Conservation (phyloP, 2,797 vertebrate species). For the Coccyzus lansbergi region DNA sequence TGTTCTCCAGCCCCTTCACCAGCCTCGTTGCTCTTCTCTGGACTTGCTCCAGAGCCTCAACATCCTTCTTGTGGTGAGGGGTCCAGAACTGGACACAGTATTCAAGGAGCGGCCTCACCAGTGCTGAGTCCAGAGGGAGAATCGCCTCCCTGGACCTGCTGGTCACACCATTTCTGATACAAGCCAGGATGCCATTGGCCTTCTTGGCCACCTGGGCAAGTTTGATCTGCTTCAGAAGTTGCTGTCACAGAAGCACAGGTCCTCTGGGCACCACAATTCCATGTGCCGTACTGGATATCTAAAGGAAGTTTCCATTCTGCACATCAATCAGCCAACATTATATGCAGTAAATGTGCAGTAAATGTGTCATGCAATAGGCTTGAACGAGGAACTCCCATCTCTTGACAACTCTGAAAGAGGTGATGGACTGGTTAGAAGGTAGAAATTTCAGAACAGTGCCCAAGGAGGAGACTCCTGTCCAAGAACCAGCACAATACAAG, state of each 20-base stretch:
- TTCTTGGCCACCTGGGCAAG: too few species aligned
- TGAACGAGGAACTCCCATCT: not conserved
- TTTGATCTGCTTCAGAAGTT: not conserved
- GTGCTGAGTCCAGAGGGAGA: too few species aligned
- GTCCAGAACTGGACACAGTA: too few species aligned
- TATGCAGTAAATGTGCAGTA: not conserved
- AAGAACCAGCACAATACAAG: not conserved
- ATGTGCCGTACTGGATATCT: not conserved
- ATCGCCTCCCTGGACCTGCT: too few species aligned
- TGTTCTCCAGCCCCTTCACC: too few species aligned
- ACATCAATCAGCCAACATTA: not conserved
- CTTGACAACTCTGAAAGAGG: not conserved
- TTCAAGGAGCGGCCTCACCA: too few species aligned
- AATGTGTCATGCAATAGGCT: not conserved
- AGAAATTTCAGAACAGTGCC: not conserved
- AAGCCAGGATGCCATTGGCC: too few species aligned
- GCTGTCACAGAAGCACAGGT: not conserved
- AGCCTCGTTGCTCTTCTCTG: too few species aligned
- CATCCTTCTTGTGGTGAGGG: too few species aligned
- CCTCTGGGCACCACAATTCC: not conserved
- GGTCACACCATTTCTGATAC: too few species aligned
- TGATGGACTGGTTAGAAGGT: not conserved
- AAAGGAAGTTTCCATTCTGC: not conserved
- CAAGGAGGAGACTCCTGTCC: not conserved
- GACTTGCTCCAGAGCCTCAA: too few species aligned